These are phyloP conservation scores for Catharus bicknelli DNA, from an alignment of 2,113 vertebrate species.

Conservation along the genomic window DNA sequence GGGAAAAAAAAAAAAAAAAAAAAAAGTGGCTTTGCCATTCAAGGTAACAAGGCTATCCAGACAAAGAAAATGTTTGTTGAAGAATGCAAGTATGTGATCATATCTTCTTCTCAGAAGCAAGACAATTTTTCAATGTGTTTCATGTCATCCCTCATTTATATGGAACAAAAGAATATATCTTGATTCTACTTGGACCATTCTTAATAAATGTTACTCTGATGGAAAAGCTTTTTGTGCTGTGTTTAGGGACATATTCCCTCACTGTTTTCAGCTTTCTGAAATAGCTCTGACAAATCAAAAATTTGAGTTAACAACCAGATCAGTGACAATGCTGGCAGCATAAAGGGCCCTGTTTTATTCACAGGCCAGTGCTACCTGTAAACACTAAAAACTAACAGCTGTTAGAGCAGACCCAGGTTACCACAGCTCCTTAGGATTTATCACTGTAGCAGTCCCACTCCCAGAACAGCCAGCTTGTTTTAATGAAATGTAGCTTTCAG, in stretches of 20 bases:
- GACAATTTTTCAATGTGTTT: neutral
- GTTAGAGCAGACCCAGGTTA: neutral
- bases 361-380: neutral
- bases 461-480: neutral
- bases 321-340: neutral
- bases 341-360: neutral
- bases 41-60: neutral
- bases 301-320: neutral
- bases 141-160: neutral
- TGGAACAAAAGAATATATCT: neutral
- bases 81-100: neutral
- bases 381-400: neutral
- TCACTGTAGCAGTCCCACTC: neutral
- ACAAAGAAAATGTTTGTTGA: neutral
- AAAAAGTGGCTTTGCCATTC: neutral
- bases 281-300: neutral
- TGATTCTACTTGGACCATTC: neutral
- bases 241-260: neutral
- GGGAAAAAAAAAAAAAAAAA: too few species aligned
- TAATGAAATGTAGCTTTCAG: slow-evolving; percentile 8
- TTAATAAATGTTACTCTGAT: neutral
- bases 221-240: neutral
- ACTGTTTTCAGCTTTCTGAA: neutral
- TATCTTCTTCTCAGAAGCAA: neutral
- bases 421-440: neutral